Percentiles rank a stretch among this genome's conserved stretches.
phyloP scores from a whole-genome alignment of 2,888 invertebrate genomes.

The Drosophila monieri region DNA sequence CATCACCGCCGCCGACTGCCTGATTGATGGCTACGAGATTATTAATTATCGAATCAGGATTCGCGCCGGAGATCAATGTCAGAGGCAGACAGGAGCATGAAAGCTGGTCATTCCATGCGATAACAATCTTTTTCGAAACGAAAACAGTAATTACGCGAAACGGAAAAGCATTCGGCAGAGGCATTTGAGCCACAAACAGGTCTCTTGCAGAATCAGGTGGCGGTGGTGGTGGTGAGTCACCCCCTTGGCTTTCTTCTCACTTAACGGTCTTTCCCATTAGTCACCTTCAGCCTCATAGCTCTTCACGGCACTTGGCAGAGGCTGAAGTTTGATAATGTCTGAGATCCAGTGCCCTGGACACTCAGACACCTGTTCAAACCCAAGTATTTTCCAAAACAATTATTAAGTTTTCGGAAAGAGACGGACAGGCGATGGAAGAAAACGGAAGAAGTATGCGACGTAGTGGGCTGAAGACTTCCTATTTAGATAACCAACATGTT shows the following conservation, averaged over 20 bases:
- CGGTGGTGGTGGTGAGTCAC: constrained; percentile 20
- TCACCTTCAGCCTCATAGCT: constrained; percentile 7
- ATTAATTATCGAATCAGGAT: constrained; percentile 30
- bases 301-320: background rate
- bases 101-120: background rate
- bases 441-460: background rate
- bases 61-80: constrained; percentile 31
- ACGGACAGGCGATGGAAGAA: background rate
- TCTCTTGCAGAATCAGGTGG: constrained; percentile 8
- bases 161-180: background rate
- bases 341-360: no score
- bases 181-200: no score
- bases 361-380: background rate
- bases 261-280: constrained; percentile 9
- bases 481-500: constrained; percentile 14
- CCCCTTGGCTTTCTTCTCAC: constrained; percentile 15
- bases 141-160: background rate
- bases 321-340: no score
- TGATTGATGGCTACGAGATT: constrained; percentile 36
- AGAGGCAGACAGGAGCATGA: constrained; percentile 20
- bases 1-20: constrained; percentile 21
- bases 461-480: background rate
- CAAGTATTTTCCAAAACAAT: background rate
- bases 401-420: background rate
- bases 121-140: background rate